Evolutionary conservation across 2,797 vertebrate species (phyloP).

Genomic region (Anniella stebbinsi): DNA sequence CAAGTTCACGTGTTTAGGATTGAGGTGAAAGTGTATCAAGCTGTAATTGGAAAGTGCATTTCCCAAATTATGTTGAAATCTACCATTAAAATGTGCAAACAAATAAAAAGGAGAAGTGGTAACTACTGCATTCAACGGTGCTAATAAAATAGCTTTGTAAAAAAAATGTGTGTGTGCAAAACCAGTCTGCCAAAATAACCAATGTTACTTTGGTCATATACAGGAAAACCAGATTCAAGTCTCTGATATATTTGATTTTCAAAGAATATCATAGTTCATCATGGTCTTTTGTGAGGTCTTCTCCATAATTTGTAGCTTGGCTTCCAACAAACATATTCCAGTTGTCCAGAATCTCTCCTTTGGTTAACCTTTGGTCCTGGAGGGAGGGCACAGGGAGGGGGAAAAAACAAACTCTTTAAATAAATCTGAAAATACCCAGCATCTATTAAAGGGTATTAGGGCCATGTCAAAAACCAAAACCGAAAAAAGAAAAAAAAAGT

Average conservation of each 20-base stretch:
- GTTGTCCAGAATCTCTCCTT: slow-evolving; percentile 95
- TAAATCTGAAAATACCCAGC: not conserved
- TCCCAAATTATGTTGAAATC: slow-evolving; percentile 38
- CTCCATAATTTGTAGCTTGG: slow-evolving; percentile 98
- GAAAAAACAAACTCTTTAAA: slow-evolving; percentile 30
- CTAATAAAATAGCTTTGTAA: slow-evolving; percentile 57
- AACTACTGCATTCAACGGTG: slow-evolving; percentile 48
- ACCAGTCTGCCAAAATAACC: slow-evolving; percentile 35
- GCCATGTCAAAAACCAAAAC: not conserved
- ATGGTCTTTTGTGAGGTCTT: slow-evolving; percentile 95
- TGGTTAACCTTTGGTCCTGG: slow-evolving; percentile 93
- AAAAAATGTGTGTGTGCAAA: slow-evolving; percentile 55
- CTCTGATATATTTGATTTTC: slow-evolving; percentile 1
- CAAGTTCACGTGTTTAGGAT: slow-evolving; percentile 19
- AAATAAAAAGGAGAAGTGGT: slow-evolving; percentile 34
- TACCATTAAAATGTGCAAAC: slow-evolving; percentile 56
- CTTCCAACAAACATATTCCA: slow-evolving; percentile 99
- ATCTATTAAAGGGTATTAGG: slow-evolving; percentile 27
- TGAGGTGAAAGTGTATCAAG: slow-evolving; percentile 45
- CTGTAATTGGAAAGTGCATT: slow-evolving; percentile 46
- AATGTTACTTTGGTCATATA: slow-evolving; percentile 31
- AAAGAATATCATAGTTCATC: slow-evolving; percentile 89
- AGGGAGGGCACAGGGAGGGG: not conserved
- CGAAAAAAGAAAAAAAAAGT: too few relatives aligned
- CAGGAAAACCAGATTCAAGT: slow-evolving; percentile 21